Evolutionary conservation across 2,888 invertebrate genomes (phyloP).

Genomic region (Choristoneura rosaceana): DNA sequence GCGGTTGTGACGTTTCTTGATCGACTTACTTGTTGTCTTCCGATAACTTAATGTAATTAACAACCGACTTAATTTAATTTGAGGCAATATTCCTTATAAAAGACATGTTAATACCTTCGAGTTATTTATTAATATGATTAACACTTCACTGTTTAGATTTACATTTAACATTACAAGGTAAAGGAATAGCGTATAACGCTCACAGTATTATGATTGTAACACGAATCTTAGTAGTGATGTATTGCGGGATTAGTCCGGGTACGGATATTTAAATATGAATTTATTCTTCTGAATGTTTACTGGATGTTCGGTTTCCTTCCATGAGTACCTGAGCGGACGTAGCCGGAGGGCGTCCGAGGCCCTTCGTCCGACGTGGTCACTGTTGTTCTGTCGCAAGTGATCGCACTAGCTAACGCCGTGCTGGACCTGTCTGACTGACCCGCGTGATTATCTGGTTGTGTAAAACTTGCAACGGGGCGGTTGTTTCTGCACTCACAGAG

Average conservation of each 20-base stretch:
- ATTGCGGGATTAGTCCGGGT: conserved; percentile 46
- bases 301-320: conserved; percentile 66
- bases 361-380: conserved; percentile 48
- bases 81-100: conserved; percentile 82
- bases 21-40: conserved; percentile 75
- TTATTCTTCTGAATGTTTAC: conserved; percentile 46
- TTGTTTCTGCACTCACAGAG: conserved; percentile 53
- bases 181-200: conserved; percentile 61
- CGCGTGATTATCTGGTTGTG: conserved; percentile 84
- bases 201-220: conserved; percentile 59
- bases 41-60: conserved; percentile 64
- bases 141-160: conserved; percentile 60
- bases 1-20: conserved; percentile 78
- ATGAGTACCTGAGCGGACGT: conserved; percentile 70
- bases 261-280: conserved; percentile 46
- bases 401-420: conserved; percentile 46
- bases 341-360: conserved; percentile 53
- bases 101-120: conserved; percentile 75
- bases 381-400: conserved; percentile 6
- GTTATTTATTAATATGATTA: conserved; percentile 63
- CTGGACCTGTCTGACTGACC: conserved; percentile 66
- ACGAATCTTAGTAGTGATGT: conserved; percentile 46
- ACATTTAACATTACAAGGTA: conserved; percentile 51
- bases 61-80: conserved; percentile 63
- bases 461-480: conserved; percentile 66